Evolutionary conservation across 1,140 invertebrate species (phyloP).

Genomic region (Diorhabda elongata): DNA sequence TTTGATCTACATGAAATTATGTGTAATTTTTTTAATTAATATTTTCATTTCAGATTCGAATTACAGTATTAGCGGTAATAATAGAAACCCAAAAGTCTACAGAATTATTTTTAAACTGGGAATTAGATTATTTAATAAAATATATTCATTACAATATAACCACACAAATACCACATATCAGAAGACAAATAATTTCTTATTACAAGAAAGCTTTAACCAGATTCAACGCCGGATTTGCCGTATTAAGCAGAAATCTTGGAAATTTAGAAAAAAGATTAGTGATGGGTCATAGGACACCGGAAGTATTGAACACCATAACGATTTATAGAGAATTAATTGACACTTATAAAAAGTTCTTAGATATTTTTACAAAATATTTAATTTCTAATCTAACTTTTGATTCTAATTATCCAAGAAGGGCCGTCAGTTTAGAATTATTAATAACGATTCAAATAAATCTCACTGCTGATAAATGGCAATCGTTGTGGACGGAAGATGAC

Average conservation of each 20-base stretch:
- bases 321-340: constrained; percentile 29
- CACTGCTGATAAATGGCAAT: constrained; percentile 27
- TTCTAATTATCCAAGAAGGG: constrained; percentile 32
- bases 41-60: constrained; percentile 43
- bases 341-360: constrained; percentile 30
- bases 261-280: constrained; percentile 20
- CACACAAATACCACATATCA: constrained; percentile 61
- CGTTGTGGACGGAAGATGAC: constrained; percentile 31
- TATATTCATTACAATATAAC: constrained; percentile 70
- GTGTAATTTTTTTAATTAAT: constrained; percentile 15
- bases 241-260: constrained; percentile 27
- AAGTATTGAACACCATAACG: constrained; percentile 8
- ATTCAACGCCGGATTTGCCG: constrained; percentile 33
- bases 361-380: constrained; percentile 26
- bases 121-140: constrained; percentile 63
- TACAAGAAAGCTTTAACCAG: constrained; percentile 60
- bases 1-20: constrained; percentile 30
- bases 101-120: constrained; percentile 56
- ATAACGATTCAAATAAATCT: constrained; percentile 24
- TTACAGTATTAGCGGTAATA: constrained; percentile 62
- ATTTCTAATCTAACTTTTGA: constrained; percentile 30
- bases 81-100: constrained; percentile 73
- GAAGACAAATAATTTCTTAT: constrained; percentile 57
- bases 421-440: constrained; percentile 29
- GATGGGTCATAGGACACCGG: background rate